Percentiles rank a stretch among this genome's conserved stretches.
Evolutionary conservation across 2,888 invertebrate genomes (phyloP).

Genomic region (Andrena dorsata): DNA sequence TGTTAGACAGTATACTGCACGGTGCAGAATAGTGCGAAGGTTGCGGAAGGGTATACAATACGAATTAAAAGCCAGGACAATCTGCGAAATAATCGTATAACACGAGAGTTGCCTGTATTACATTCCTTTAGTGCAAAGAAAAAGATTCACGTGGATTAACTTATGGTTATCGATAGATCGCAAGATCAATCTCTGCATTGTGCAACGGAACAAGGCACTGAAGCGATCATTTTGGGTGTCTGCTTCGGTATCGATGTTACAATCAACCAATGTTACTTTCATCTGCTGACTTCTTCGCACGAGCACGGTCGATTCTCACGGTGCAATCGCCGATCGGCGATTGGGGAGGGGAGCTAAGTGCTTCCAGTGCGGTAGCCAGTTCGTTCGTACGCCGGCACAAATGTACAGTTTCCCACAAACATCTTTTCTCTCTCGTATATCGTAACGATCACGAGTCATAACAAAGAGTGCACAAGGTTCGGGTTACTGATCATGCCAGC

Average conservation of each 20-base stretch:
- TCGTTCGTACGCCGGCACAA: not conserved
- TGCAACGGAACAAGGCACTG: not conserved
- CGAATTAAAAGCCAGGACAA: no score
- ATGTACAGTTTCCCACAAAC: not conserved
- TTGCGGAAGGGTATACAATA: no score
- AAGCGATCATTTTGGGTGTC: not conserved
- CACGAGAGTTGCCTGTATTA: no score
- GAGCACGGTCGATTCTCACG: constrained; percentile 9
- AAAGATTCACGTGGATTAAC: no score
- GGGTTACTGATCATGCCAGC: no score
- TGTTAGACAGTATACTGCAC: no score
- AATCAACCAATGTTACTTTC: not conserved
- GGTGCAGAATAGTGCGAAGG: no score
- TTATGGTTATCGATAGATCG: not conserved
- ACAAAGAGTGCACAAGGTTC: no score
- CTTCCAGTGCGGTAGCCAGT: not conserved
- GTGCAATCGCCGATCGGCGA: not conserved
- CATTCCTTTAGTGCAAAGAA: no score
- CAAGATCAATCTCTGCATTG: not conserved
- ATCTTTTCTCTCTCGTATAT: not conserved
- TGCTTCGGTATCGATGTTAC: not conserved
- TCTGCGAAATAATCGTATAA: no score
- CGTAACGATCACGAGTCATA: not conserved
- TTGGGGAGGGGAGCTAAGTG: not conserved
- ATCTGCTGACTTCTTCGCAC: constrained; percentile 17